phyloP scores from a whole-genome alignment of 2,888 invertebrate species.

The Dorcus hopei region DNA sequence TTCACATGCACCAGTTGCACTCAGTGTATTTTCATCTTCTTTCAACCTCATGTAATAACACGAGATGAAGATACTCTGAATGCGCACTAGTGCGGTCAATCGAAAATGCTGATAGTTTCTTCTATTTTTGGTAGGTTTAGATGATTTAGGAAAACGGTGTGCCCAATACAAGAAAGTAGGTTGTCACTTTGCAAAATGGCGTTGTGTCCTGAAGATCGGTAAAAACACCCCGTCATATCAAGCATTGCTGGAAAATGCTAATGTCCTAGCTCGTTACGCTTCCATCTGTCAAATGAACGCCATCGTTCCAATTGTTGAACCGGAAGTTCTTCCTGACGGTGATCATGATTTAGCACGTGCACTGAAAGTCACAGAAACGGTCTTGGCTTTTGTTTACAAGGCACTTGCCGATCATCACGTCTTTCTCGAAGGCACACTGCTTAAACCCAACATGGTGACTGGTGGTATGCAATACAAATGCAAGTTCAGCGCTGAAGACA shows the following conservation, averaged over 20 bases:
- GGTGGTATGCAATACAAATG: slow-evolving; percentile 68
- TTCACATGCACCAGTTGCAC: too few relatives aligned
- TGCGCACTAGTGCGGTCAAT: too few relatives aligned
- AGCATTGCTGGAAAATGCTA: slow-evolving; percentile 59
- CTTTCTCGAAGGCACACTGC: slow-evolving; percentile 90
- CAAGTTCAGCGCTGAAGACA: slow-evolving; percentile 59
- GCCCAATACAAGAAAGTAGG: slow-evolving; percentile 61
- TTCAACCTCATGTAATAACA: too few relatives aligned
- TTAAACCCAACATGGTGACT: slow-evolving; percentile 95
- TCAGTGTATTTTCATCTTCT: too few relatives aligned
- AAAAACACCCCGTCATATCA: slow-evolving; percentile 56
- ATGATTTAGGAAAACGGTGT: slow-evolving; percentile 58
- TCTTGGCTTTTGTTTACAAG: slow-evolving; percentile 89
- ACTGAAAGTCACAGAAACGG: slow-evolving; percentile 80
- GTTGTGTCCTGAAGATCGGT: slow-evolving; percentile 58
- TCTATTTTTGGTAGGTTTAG: slow-evolving; percentile 48
- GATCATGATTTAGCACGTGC: slow-evolving; percentile 59
- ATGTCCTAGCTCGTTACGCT: slow-evolving; percentile 62
- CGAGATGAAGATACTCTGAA: too few relatives aligned
- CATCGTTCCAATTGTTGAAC: slow-evolving; percentile 68
- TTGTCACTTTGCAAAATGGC: slow-evolving; percentile 65
- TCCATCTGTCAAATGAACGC: slow-evolving; percentile 59
- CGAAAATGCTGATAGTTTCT: too few relatives aligned
- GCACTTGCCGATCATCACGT: slow-evolving; percentile 93
- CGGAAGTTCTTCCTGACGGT: slow-evolving; percentile 58